phyloP scores from a whole-genome alignment of 2,113 vertebrate species.

The Ictidomys tridecemlineatus region DNA sequence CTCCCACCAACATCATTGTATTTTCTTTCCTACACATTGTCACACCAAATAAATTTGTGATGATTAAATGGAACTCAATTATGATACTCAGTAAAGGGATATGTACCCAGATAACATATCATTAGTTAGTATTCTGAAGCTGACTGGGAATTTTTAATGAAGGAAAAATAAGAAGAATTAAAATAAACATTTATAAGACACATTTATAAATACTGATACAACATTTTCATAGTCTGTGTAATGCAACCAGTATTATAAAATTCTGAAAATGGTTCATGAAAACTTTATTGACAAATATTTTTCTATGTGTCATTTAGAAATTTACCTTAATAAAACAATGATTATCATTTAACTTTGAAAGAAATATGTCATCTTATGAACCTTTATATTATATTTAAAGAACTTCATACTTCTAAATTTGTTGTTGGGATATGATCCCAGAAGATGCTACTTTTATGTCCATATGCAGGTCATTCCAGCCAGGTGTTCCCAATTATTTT shows the following conservation, averaged over 20 bases:
- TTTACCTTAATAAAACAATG: slow-evolving; percentile 18
- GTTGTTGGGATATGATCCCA: slow-evolving; percentile 19
- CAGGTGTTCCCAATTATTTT: background rate
- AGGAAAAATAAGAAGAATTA: slow-evolving; percentile 46
- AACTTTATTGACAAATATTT: slow-evolving; percentile 26
- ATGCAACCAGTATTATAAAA: background rate
- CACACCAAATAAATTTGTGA: background rate
- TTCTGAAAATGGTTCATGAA: slow-evolving; percentile 6
- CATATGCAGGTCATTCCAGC: background rate
- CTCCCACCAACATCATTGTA: background rate
- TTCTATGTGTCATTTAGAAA: slow-evolving; percentile 21
- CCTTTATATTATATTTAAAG: background rate
- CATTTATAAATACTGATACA: background rate
- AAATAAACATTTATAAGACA: background rate
- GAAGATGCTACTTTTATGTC: background rate
- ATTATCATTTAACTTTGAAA: background rate
- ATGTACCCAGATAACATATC: background rate
- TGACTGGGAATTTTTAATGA: background rate
- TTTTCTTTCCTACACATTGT: background rate
- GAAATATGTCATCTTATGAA: background rate
- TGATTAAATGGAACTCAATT: slow-evolving; percentile 20
- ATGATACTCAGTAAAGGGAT: background rate
- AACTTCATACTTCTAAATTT: background rate
- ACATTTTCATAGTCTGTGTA: background rate
- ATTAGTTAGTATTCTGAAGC: background rate